phyloP scores from a whole-genome alignment of 1,140 invertebrate genomes.

The Lamellibrachia luymesi region DNA sequence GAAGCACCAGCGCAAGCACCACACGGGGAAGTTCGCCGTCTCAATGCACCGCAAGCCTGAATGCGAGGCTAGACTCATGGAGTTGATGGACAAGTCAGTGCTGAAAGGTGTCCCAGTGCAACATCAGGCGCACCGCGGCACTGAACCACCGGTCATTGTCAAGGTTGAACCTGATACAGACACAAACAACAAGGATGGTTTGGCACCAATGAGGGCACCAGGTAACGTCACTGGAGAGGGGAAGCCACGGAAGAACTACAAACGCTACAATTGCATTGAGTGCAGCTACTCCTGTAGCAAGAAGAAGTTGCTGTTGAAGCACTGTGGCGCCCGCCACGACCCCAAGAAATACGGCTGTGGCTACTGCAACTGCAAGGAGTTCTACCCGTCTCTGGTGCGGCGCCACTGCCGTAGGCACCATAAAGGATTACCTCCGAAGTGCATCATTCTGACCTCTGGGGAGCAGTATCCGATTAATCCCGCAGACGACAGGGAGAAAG shows the following conservation, averaged over 20 bases:
- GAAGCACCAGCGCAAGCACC: constrained; percentile 22
- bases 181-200: neutral
- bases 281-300: constrained; percentile 23
- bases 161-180: neutral
- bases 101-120: neutral
- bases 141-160: neutral
- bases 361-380: constrained; percentile 21
- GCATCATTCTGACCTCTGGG: neutral
- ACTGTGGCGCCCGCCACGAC: constrained; percentile 22
- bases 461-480: neutral
- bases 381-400: constrained; percentile 24
- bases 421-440: neutral
- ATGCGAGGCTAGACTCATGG: constrained; percentile 17
- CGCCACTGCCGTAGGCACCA: constrained; percentile 11
- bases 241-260: neutral
- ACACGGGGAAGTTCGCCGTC: constrained; percentile 15
- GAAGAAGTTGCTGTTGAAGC: constrained; percentile 15
- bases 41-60: constrained; percentile 2
- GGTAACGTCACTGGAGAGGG: neutral
- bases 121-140: neutral
- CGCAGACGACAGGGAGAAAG: neutral
- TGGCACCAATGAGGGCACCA: neutral
- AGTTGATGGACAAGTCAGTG: neutral
- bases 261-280: constrained; percentile 18
- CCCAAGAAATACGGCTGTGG: constrained; percentile 18